A percentile compares a stretch with the other conserved stretches of the same genome.
phyloP scores from a whole-genome alignment of 1,140 invertebrate genomes.

The Polypedilum pembai region DNA sequence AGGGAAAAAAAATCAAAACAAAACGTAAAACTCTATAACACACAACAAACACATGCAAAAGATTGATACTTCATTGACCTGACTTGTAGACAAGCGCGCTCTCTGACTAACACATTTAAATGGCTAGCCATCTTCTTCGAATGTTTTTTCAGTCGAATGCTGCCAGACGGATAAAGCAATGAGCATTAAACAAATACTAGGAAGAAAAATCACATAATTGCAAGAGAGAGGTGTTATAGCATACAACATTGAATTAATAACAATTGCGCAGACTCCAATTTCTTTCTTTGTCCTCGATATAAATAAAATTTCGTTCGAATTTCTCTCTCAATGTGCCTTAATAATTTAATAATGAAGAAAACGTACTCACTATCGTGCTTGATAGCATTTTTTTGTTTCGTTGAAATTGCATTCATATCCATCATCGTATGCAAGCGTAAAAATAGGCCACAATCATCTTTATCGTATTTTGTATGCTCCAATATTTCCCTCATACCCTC shows the following conservation, averaged over 20 bases:
- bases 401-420: neutral
- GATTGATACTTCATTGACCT: slow-evolving; percentile 9
- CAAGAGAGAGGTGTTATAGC: neutral
- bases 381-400: neutral
- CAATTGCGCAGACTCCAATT: neutral
- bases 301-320: too few species aligned
- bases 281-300: slow-evolving; percentile 2
- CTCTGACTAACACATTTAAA: neutral
- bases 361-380: neutral
- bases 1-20: slow-evolving; percentile 16
- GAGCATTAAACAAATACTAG: neutral
- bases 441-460: neutral
- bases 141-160: neutral
- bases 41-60: neutral
- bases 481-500: neutral
- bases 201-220: neutral
- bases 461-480: neutral
- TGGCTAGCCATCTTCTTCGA: neutral
- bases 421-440: neutral
- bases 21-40: neutral
- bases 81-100: neutral
- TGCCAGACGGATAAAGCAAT: neutral
- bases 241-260: neutral
- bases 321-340: neutral
- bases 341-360: slow-evolving; percentile 7